These are phyloP conservation scores for Eulithis testata DNA, from an alignment of 2,888 invertebrate genomes.

Conservation along the genomic window DNA sequence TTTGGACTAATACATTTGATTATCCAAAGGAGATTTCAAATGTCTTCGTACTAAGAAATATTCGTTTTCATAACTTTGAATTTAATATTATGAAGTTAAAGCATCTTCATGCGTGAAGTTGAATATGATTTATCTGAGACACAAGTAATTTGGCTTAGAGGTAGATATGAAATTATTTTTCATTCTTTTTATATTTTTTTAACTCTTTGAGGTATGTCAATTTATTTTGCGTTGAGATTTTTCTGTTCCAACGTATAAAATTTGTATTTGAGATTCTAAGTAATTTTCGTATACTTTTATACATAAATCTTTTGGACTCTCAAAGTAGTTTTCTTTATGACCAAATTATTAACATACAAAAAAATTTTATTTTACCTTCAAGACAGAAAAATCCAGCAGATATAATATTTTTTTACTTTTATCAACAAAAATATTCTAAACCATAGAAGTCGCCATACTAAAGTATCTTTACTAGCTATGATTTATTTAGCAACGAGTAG, in stretches of 20 bases:
- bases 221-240: slow-evolving; percentile 5
- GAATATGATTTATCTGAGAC: slow-evolving; percentile 32
- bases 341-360: too few relatives aligned
- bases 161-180: slow-evolving; percentile 25
- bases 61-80: slow-evolving; percentile 20
- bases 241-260: not conserved
- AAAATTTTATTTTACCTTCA: too few relatives aligned
- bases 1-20: not conserved
- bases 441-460: too few relatives aligned
- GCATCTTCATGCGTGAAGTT: slow-evolving; percentile 34
- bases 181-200: slow-evolving; percentile 1
- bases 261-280: too few relatives aligned
- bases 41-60: slow-evolving; percentile 9
- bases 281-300: too few relatives aligned
- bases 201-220: not conserved
- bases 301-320: too few relatives aligned
- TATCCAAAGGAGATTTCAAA: slow-evolving; percentile 9
- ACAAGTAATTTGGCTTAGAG: slow-evolving; percentile 19
- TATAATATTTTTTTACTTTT: too few relatives aligned
- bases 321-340: too few relatives aligned
- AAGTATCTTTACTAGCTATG: not conserved
- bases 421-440: too few relatives aligned
- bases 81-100: slow-evolving; percentile 34
- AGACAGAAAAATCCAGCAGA: too few relatives aligned
- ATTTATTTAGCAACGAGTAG: not conserved